Conservation (phyloP, 2,888 invertebrate species). For the Lydus trimaculatus region DNA sequence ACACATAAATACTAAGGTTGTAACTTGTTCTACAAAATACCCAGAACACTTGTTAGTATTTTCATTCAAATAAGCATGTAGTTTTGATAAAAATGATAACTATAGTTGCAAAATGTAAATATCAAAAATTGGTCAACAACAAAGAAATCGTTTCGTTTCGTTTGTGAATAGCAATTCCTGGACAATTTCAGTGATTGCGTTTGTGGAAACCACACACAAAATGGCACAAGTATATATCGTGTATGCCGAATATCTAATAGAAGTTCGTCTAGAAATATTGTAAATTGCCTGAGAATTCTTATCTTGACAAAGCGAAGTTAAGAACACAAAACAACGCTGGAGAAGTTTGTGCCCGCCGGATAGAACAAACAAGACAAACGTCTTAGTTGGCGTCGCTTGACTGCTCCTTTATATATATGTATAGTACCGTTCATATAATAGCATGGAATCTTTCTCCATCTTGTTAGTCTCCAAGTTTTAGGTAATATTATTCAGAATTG, state of each 20-base stretch:
- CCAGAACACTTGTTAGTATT: neutral
- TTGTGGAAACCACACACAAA: conserved; percentile 37
- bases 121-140: too few relatives aligned
- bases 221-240: neutral
- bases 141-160: conserved; percentile 19
- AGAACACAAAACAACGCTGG: conserved; percentile 49
- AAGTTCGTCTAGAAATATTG: conserved; percentile 45
- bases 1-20: neutral
- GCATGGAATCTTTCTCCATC: conserved; percentile 17
- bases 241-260: conserved; percentile 32
- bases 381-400: conserved; percentile 51
- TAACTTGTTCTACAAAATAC: neutral
- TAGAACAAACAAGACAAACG: conserved; percentile 53
- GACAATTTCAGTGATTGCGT: conserved; percentile 37
- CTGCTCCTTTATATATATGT: conserved; percentile 39
- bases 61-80: too few relatives aligned
- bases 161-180: conserved; percentile 34
- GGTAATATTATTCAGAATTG: conserved; percentile 26
- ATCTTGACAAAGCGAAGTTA: conserved; percentile 51
- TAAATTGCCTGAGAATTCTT: conserved; percentile 50
- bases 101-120: too few relatives aligned
- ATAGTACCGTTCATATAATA: conserved; percentile 7
- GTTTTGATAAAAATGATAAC: too few relatives aligned
- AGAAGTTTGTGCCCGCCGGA: conserved; percentile 49
- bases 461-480: conserved; percentile 15